phyloP scores from a whole-genome alignment of 2,797 vertebrate species.

The Coregonus suidteri region DNA sequence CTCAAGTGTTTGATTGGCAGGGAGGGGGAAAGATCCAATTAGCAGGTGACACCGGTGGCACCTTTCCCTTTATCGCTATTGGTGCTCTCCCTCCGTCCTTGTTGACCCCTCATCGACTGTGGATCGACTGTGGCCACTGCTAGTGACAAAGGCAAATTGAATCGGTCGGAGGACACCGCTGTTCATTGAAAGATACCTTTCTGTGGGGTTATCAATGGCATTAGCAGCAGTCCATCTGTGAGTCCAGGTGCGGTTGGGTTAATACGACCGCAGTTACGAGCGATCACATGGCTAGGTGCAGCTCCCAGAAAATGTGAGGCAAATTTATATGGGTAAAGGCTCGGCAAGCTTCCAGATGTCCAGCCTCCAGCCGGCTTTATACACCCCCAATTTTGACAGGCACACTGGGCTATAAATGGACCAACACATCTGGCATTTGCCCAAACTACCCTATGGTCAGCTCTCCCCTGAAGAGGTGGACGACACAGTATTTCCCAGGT shows the following conservation, averaged over 20 bases:
- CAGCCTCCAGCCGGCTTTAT: constrained; percentile 42
- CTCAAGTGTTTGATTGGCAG: no score
- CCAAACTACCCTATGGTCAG: no score
- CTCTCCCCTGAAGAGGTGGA: constrained; percentile 27
- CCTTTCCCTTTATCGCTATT: no score
- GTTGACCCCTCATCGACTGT: no score
- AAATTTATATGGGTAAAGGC: constrained; percentile 52
- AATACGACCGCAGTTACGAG: constrained; percentile 49
- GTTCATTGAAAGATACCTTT: no score
- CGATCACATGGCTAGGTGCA: constrained; percentile 48
- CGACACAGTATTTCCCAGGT: neutral
- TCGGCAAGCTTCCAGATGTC: constrained; percentile 30
- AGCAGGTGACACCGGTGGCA: no score
- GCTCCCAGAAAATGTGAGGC: constrained; percentile 53
- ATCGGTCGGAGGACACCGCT: no score
- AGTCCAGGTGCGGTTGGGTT: constrained; percentile 42
- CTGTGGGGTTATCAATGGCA: constrained; percentile 43
- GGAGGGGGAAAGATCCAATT: no score
- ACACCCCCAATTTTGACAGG: neutral
- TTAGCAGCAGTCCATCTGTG: constrained; percentile 25
- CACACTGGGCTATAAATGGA: neutral
- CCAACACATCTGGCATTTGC: no score
- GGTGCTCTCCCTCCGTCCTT: no score
- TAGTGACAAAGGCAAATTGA: no score
- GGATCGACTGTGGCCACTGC: no score